Evolutionary conservation across 2,888 invertebrate genomes (phyloP).

Genomic region (Lissocephala sabroskyi): DNA sequence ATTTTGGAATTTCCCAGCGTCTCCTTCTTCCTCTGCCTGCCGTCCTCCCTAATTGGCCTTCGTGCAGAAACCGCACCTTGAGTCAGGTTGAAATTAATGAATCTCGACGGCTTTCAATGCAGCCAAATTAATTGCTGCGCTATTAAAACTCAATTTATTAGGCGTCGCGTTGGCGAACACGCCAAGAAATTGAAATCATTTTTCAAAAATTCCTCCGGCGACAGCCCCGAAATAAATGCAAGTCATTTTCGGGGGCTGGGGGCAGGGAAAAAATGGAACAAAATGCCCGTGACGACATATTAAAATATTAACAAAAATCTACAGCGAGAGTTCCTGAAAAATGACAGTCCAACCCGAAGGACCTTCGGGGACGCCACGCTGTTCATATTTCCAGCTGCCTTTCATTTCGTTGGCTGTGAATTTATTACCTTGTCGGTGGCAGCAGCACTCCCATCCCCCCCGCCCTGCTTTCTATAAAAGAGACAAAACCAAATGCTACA

Average conservation of each 20-base stretch:
- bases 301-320: constrained; percentile 42
- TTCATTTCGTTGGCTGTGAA: constrained; percentile 12
- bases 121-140: neutral
- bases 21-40: too few relatives aligned
- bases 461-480: neutral
- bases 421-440: too few relatives aligned
- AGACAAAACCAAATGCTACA: constrained; percentile 21
- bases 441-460: too few relatives aligned
- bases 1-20: too few relatives aligned
- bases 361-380: too few relatives aligned
- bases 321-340: neutral
- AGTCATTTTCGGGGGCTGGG: too few relatives aligned
- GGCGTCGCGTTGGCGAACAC: constrained; percentile 19
- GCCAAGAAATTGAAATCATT: constrained; percentile 43
- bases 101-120: neutral
- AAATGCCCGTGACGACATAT: constrained; percentile 46
- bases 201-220: too few relatives aligned
- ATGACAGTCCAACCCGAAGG: neutral
- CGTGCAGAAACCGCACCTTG: too few relatives aligned
- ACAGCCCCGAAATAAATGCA: too few relatives aligned
- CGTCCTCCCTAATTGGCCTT: too few relatives aligned
- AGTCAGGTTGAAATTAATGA: too few relatives aligned
- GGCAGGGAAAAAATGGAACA: constrained; percentile 46
- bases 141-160: constrained; percentile 23
- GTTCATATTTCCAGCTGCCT: neutral